These are phyloP conservation scores for Natator depressus DNA, from an alignment of 2,113 vertebrate species.

Conservation along the genomic window DNA sequence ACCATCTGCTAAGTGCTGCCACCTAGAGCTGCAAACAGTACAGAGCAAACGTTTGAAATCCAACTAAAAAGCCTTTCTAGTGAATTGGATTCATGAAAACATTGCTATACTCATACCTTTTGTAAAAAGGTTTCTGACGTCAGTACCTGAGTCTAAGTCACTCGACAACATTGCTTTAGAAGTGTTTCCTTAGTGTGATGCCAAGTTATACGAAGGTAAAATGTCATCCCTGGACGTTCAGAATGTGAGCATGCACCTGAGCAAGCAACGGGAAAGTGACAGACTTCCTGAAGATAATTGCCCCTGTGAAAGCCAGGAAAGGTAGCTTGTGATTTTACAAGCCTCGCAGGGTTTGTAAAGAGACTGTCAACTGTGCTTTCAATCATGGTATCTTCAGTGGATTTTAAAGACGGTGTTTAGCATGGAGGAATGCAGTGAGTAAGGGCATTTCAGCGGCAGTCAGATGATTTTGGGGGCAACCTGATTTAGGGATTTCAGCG, in stretches of 20 bases:
- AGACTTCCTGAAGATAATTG: not conserved
- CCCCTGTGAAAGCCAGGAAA: not conserved
- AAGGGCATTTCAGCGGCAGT: not conserved
- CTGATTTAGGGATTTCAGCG: fast-evolving
- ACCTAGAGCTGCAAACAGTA: too few species aligned
- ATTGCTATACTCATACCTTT: not conserved
- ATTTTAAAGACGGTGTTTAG: not conserved
- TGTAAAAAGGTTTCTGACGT: too few species aligned
- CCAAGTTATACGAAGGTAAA: not conserved
- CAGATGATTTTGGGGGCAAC: fast-evolving
- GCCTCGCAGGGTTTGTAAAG: not conserved
- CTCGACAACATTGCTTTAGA: not conserved
- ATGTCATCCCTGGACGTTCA: not conserved
- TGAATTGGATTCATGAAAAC: not conserved
- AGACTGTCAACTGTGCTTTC: too few species aligned
- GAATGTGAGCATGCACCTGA: fast-evolving
- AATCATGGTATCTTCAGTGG: not conserved
- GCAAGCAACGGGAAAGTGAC: not conserved
- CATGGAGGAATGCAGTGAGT: not conserved
- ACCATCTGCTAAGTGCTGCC: too few species aligned
- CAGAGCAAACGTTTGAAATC: not conserved
- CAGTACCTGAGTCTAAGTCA: not conserved
- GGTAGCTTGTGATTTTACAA: not conserved
- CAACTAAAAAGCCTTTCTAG: not conserved
- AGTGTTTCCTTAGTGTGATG: not conserved